A percentile compares a stretch with the other conserved stretches of the same genome.
Evolutionary conservation across 2,113 vertebrate genomes (phyloP).

Genomic region (Rhea pennata): DNA sequence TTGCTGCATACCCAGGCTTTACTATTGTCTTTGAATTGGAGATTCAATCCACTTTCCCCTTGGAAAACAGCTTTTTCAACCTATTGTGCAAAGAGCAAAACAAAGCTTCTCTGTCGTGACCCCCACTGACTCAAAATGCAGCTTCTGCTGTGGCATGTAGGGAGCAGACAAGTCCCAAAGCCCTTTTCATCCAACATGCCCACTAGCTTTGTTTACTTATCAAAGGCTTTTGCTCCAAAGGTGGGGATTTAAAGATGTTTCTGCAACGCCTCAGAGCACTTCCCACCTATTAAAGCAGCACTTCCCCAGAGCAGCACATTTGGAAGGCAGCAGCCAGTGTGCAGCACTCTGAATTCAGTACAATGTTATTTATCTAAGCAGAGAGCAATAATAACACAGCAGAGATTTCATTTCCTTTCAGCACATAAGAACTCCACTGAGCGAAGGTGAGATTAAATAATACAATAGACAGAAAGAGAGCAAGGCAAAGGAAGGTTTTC

Average conservation of each 20-base stretch:
- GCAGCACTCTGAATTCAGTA: not conserved
- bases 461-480: not conserved
- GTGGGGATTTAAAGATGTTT: not conserved
- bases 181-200: not conserved
- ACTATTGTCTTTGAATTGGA: not conserved
- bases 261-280: not conserved
- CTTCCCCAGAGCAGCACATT: not conserved
- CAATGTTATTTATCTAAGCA: not conserved
- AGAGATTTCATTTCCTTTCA: conserved; percentile 56
- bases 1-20: not conserved
- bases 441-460: not conserved
- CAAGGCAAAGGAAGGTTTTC: not conserved
- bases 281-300: not conserved
- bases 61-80: not conserved
- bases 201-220: not conserved
- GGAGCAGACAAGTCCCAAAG: not conserved
- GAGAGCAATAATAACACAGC: conserved; percentile 20
- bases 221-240: not conserved
- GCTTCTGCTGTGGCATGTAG: not conserved
- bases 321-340: not conserved
- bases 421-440: not conserved
- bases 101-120: not conserved
- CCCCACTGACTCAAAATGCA: not conserved
- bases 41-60: not conserved
- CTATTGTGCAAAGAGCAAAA: not conserved